Base-by-base conservation (phyloP, 1,140 invertebrate species). In the Ganaspis sp. region DNA sequence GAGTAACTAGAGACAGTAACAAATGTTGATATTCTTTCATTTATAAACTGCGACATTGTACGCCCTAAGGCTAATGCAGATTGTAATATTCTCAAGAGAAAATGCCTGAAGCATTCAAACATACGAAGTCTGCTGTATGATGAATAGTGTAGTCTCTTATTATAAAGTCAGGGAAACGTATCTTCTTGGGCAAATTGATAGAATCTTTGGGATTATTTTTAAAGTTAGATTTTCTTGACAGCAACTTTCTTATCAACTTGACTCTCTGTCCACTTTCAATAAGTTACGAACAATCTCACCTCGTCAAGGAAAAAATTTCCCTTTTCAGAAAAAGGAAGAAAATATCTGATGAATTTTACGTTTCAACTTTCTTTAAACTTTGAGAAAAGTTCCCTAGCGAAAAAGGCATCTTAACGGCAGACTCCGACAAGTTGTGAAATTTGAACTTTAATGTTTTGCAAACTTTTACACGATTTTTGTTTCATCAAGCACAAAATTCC, bases 291-390 rank as follows among this genome's bases (percentile, higher is more conserved):
- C 23, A 64, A 64, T 64, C 2, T 29, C 9, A 64, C 54, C 54
- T 64, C 12, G 9, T 23, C 54, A 64, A 15, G 23, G 23, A 11
- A 26, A 26, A 26, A 64, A 26, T 26, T 64, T 23, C 23, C 12
- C 2, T 64, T 45, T 12, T 4, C 4, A 15, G n/a, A 45, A 45
- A 45, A 45, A 45, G n/a, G 17, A 49, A 49, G 17, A 49, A 29
- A 64, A 64, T 23, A 64, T 64, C 15, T 64, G 54, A 64, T 26
- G 21, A 29, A 64, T 64, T 23, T 64, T 26, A 4, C 45, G 45
- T 49, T 49, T 49, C 17, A 49, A 49, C 45, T 49, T 49, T 49
- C 45, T 49, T 49, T 49, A 15, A 49, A 49, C 45, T 49, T 49
- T 49, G 45, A 49, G 45, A 49, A 49, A 49, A 49, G 15, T 49